phyloP scores from a whole-genome alignment of 2,888 invertebrate species.

The Eurytoma californica region DNA sequence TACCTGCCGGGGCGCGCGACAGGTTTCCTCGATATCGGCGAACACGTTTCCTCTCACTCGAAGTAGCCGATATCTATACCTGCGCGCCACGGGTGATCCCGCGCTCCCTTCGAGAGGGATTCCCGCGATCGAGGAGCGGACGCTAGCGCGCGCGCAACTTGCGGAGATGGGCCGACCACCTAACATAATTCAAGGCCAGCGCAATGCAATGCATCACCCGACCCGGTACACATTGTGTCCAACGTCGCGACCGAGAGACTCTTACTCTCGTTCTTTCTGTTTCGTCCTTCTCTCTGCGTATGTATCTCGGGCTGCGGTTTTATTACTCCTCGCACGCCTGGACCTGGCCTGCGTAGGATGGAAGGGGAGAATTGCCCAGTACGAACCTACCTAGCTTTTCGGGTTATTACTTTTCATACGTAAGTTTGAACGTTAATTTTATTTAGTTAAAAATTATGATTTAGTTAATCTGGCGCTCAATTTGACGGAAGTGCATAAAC shows the following conservation, averaged over 20 bases:
- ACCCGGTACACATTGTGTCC: constrained; percentile 64
- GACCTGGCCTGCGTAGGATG: constrained; percentile 70
- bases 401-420: too few relatives aligned
- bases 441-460: too few relatives aligned
- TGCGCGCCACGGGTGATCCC: constrained; percentile 54
- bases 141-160: constrained; percentile 55
- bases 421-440: too few relatives aligned
- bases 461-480: too few relatives aligned
- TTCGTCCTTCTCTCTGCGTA: not conserved
- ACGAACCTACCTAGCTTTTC: too few relatives aligned
- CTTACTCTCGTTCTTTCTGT: constrained; percentile 29
- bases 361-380: constrained; percentile 10
- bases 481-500: too few relatives aligned
- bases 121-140: constrained; percentile 49
- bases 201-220: constrained; percentile 67
- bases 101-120: constrained; percentile 2
- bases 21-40: constrained; percentile 51
- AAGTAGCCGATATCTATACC: constrained; percentile 25
- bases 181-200: constrained; percentile 67
- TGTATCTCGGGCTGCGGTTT: constrained; percentile 65
- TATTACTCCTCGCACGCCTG: constrained; percentile 61
- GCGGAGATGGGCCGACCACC: constrained; percentile 62
- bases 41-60: constrained; percentile 2
- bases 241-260: constrained; percentile 60
- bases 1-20: constrained; percentile 43